Base-by-base conservation (phyloP, 1,140 invertebrate species). In the Halictus rubicundus region DNA sequence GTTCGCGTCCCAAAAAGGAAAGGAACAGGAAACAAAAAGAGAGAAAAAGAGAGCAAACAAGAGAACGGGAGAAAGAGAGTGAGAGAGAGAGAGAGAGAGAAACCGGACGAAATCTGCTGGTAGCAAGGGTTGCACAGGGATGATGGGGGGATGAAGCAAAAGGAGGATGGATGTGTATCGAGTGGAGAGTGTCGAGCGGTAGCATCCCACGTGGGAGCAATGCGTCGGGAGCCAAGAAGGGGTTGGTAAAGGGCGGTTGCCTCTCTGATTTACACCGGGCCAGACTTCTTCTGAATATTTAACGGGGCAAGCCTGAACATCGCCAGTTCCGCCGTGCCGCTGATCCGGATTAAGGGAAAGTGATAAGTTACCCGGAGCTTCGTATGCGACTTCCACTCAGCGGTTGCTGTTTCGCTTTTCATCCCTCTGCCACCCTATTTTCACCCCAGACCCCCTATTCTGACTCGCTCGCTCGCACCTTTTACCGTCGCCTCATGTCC, bases 311-410 rank as follows among this genome's bases (percentile, higher is more conserved):
- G 88, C 77, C 84, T 82, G 78, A 88, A 78, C 84, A 82, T 76
- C 78, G 73, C 77, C 77, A 65, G 63, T 77, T 83, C 77, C 75
- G 78, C 78, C 73, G 85, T 83, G 78, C 83, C 81, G 83, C 87
- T 89, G 87, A 89, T 88, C 88, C 87, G 87, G 88, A 89, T 89
- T 89, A 89, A 88, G 87, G 86, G 86, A 88, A 89, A 89, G 88
- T 88, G 87, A 89, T 89, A 89, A 89, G 88, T 89, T 88, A 83
- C 81, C 81, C 39, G 0, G 65, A 86, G 76, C 75, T 76, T 76
- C 64, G 85, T 79, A 80, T 74, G 71, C 83, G 87, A 88, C 87
- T 87, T 88, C 79, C 85, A 82, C 74, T 82, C 59, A 49, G 42
- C 68, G 68, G 59, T 79, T 77, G 70, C 80, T 85, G 83, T 86